Conservation (phyloP, 2,113 vertebrate genomes). For the Notothenia coriiceps region DNA sequence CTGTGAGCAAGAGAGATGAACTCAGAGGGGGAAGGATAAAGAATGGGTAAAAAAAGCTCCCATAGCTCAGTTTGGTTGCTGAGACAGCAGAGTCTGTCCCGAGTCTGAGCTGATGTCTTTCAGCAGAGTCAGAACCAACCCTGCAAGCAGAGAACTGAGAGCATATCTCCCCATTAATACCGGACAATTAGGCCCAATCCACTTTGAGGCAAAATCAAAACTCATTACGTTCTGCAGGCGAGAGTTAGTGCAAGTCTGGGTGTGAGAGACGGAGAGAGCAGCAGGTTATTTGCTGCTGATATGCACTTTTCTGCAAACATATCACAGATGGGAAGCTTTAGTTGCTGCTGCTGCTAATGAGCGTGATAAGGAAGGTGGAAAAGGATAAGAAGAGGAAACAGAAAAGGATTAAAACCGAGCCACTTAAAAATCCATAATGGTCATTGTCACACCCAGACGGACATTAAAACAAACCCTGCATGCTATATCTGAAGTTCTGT, state of each 20-base stretch:
- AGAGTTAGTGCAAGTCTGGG: not conserved
- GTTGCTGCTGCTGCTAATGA: constrained; percentile 4
- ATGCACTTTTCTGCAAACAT: constrained; percentile 38
- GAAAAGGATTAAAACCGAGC: not conserved
- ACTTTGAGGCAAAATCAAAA: constrained; percentile 28
- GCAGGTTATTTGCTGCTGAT: constrained; percentile 43
- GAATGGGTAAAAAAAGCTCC: constrained; percentile 13
- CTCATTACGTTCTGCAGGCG: constrained; percentile 33
- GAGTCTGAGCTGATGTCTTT: constrained; percentile 35
- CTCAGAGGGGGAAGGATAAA: constrained; percentile 39
- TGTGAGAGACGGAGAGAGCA: constrained; percentile 3
- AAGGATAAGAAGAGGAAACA: not conserved
- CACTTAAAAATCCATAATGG: not conserved
- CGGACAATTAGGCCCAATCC: constrained; percentile 43
- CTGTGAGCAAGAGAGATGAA: constrained; percentile 26
- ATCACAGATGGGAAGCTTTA: constrained; percentile 20
- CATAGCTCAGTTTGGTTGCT: constrained; percentile 48
- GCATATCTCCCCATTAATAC: constrained; percentile 42
- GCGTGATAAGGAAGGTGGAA: not conserved
- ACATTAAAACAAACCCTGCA: not conserved
- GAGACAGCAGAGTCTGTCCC: constrained; percentile 53
- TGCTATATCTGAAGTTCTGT: not conserved
- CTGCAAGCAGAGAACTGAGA: not conserved
- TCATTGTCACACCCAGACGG: not conserved
- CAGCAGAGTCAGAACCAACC: not conserved